Evolutionary conservation across 2,113 vertebrate species (phyloP), one percentile per base, ranked within the genome.

Genomic region (Tenrec ecaudatus): DNA sequence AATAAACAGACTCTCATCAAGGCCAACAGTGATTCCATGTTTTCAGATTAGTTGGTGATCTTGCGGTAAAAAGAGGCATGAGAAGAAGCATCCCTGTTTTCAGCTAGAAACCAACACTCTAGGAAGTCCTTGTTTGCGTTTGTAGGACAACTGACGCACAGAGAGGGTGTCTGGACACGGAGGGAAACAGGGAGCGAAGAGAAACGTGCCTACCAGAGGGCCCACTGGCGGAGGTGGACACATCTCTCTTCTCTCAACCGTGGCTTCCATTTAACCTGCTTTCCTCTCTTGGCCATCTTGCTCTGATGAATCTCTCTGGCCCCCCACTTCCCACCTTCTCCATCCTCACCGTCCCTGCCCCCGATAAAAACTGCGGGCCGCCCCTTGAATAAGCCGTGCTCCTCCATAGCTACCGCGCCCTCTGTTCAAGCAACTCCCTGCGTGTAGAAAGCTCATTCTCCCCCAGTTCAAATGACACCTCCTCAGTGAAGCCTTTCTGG

Each of bases 31-130:
- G 58, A 40, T 43, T 75, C 43, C 33, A 2, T 9, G 68, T 38
- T 83, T 88, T 58, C 23, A 69, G 71, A n/a, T 86, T 47, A 86
- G 23, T 69, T 23, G 17, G 36, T 86, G 86, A 95, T 64, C 58
- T 57, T 73, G 71, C 38, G 23, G 81, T 71, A 75, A 88, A 79
- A 87, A 82, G 66, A 71, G 71, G n/a, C 79, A 88, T 62, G n/a
- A 79, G 66, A 90, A 64, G 57, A 66, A 7, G 9, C n/a, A 57
- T 62, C 69, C 86, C 80, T 29, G 19, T 77, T 40, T 73, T 95
- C 69, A 4, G 64, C 93, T 86, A 62, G 62, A 92, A 90, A 92
- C 82, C 31, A 85, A 15, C 40, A 1, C 19, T 66, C 33, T 0
- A 3, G 83, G 82, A 40, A 94, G 43, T 93, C 83, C 92, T 89